Base-by-base conservation (phyloP, 2,113 vertebrate genomes). In the Spheniscus mendiculus region DNA sequence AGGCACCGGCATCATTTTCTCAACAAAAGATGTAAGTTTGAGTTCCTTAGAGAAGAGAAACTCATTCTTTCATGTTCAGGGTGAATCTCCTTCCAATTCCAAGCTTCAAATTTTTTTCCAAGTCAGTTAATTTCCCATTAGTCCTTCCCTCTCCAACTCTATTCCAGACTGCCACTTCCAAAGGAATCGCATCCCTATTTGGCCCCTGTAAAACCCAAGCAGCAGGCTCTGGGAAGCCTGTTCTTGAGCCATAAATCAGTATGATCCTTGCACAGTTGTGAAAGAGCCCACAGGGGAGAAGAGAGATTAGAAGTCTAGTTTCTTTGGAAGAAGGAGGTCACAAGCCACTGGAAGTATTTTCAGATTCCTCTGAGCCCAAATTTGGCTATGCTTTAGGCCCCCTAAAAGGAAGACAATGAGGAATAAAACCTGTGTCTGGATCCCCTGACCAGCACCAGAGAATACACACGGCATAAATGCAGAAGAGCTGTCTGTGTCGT, bases 21-120 rank as follows among this genome's bases (percentile, higher is more conserved):
- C 97, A 9, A 83, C 96, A n/a, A 97, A 98, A 47, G 98, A 99
- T 86, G 99, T 99, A 91, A 96, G 98, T 98, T 4, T 50, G 65
- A 69, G 32, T 55, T 90, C 65, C 34, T 76, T 61, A 30, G n/a
- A 26, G 23, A 52, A 36, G 49, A 52, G 30, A 90, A 86, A 53
- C 52, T 76, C n/a, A 19, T 38, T 76, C n/a, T 76, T 23, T 83
- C 6, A 3, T 30, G 36, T 12, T 42, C 44, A 16, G 34, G 11
- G 21, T 69, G 26, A 63, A 88, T 63, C 74, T 89, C 19, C 22
- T 74, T 79, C n/a, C 21, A 15, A 0, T 49, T 69, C 66, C 19
- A 32, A 80, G 49, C 59, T 69, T 38, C 52, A 36, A 8, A 4
- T 21, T 44, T 76, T 80, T 77, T 89, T 62, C 38, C 58, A 62